These are phyloP conservation scores for Zapornia atra DNA, from an alignment of 2,113 vertebrate genomes.

Conservation along the genomic window DNA sequence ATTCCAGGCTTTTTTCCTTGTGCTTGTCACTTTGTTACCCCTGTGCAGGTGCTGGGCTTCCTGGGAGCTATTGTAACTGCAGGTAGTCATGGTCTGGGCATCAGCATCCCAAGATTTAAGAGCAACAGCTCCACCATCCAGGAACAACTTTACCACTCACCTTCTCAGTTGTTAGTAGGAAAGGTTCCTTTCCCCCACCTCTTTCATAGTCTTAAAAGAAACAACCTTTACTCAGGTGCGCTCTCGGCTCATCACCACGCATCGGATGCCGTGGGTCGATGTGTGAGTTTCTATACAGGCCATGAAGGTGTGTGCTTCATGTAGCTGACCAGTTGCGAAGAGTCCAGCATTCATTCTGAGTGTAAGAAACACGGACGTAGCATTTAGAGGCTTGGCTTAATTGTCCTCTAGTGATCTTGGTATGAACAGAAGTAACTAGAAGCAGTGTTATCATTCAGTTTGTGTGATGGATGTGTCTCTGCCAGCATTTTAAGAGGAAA, in stretches of 20 bases:
- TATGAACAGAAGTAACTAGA: background rate
- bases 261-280: background rate
- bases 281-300: background rate
- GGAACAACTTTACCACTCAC: background rate
- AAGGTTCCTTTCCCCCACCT: background rate
- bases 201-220: too few species aligned
- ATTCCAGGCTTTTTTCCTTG: background rate
- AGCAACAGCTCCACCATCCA: background rate
- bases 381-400: background rate
- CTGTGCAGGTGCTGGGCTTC: background rate
- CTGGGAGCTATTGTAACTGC: background rate
- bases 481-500: background rate
- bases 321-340: rapidly evolving
- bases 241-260: background rate
- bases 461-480: background rate
- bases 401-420: background rate
- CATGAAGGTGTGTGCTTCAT: background rate
- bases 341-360: background rate
- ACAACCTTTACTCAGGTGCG: background rate
- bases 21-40: background rate
- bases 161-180: background rate
- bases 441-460: background rate
- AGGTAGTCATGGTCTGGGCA: background rate
- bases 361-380: background rate
- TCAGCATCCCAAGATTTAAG: background rate